These are phyloP conservation scores for Caenorhabditis uteleia DNA, from an alignment of 2,888 invertebrate species.

Conservation along the genomic window DNA sequence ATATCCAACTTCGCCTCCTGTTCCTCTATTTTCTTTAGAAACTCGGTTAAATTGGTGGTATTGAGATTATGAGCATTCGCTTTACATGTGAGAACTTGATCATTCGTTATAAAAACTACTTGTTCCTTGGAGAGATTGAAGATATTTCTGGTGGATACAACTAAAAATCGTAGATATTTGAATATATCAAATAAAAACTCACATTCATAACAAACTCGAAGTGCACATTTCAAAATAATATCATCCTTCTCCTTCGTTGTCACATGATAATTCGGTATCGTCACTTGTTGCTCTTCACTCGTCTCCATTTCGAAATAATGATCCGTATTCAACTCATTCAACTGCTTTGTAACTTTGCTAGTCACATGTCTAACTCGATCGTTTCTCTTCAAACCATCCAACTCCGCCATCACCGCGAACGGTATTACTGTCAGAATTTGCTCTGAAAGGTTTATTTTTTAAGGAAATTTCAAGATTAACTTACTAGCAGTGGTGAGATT, in stretches of 20 bases:
- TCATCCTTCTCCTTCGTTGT: slow-evolving; percentile 6
- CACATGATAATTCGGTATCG: neutral
- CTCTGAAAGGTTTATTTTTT: slow-evolving; percentile 6
- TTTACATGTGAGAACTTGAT: slow-evolving; percentile 6
- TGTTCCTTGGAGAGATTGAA: neutral
- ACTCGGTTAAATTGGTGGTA: neutral
- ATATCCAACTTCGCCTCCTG: no score
- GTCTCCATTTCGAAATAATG: slow-evolving; percentile 11
- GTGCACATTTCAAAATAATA: slow-evolving; percentile 12
- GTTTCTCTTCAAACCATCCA: slow-evolving; percentile 15
- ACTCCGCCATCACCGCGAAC: slow-evolving; percentile 8
- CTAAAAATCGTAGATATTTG: slow-evolving; percentile 2
- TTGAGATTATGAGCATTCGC: slow-evolving; percentile 11
- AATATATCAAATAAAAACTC: neutral
- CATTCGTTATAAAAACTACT: slow-evolving; percentile 10
- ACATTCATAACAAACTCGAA: slow-evolving; percentile 17
- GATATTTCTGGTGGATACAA: neutral
- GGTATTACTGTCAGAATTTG: slow-evolving; percentile 16
- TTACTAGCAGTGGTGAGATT: neutral
- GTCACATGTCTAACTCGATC: neutral
- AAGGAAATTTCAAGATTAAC: neutral
- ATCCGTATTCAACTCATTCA: neutral
- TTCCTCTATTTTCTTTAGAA: neutral
- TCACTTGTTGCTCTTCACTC: slow-evolving; percentile 1
- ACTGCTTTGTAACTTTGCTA: neutral